Percentiles rank a stretch among this genome's conserved stretches.
phyloP scores from a whole-genome alignment of 2,888 invertebrate species.

The Drosophila tanythrix region DNA sequence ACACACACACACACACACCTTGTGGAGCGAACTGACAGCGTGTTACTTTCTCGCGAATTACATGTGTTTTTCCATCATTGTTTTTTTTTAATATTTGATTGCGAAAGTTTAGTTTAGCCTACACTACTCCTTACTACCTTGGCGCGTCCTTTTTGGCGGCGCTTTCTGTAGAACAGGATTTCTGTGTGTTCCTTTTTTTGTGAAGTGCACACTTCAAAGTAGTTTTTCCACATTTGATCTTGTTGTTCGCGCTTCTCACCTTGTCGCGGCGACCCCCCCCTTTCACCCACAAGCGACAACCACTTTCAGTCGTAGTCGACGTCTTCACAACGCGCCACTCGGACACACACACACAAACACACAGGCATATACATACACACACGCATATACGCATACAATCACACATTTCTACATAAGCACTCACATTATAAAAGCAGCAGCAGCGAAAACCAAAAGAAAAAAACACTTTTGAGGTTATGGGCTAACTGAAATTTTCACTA shows the following conservation, averaged over 20 bases:
- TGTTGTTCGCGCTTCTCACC: constrained; percentile 69
- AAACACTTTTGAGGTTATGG: constrained; percentile 80
- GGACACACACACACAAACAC: constrained; percentile 43
- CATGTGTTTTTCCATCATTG: constrained; percentile 72
- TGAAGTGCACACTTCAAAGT: constrained; percentile 65
- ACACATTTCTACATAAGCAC: constrained; percentile 37
- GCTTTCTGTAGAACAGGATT: constrained; percentile 23
- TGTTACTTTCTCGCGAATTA: constrained; percentile 81
- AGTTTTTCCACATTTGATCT: constrained; percentile 79
- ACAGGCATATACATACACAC: constrained; percentile 25
- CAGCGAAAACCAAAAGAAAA: constrained; percentile 60
- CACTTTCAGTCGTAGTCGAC: constrained; percentile 75
- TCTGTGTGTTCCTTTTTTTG: constrained; percentile 47
- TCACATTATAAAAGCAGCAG: constrained; percentile 58
- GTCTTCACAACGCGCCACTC: constrained; percentile 67
- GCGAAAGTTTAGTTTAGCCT: constrained; percentile 26
- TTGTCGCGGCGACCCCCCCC: constrained; percentile 58
- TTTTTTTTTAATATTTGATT: constrained; percentile 20
- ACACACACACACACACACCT: constrained; percentile 32
- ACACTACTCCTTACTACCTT: neutral
- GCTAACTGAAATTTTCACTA: constrained; percentile 68
- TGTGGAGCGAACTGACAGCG: constrained; percentile 75
- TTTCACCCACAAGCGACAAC: constrained; percentile 65
- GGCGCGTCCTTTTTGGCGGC: constrained; percentile 53
- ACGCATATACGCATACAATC: constrained; percentile 17